phyloP scores from a whole-genome alignment of 1,140 invertebrate genomes.

The Drosophila willistoni region DNA sequence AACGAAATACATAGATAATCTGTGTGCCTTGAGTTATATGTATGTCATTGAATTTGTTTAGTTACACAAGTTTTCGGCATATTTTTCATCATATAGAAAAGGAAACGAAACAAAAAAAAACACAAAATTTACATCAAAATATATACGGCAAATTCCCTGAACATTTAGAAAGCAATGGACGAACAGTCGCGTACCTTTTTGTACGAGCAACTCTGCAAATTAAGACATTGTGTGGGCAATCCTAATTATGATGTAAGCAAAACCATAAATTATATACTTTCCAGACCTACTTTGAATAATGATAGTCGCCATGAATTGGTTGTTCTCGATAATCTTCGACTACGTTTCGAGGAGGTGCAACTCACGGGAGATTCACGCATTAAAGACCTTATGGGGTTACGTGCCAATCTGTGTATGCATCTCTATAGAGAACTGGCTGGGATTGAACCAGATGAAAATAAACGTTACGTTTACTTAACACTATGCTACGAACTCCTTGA shows the following conservation, averaged over 20 bases:
- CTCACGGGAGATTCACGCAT: neutral
- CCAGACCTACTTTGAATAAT: no score
- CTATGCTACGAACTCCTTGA: constrained; percentile 36
- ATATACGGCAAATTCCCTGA: neutral
- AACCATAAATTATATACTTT: neutral
- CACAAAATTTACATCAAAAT: neutral
- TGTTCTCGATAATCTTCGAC: constrained; percentile 23
- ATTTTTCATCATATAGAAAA: neutral
- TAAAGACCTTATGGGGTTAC: neutral
- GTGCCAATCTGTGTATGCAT: constrained; percentile 32
- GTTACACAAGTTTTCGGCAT: no score
- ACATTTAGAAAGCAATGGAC: neutral
- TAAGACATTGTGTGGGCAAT: constrained; percentile 27
- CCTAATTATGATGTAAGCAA: constrained; percentile 3
- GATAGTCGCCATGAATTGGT: neutral
- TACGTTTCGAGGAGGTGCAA: constrained; percentile 5
- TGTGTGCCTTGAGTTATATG: neutral
- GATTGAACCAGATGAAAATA: constrained; percentile 5
- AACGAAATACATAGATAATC: neutral
- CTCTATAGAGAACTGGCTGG: constrained; percentile 34
- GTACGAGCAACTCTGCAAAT: constrained; percentile 6
- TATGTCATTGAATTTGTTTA: neutral
- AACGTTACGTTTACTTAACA: constrained; percentile 2
- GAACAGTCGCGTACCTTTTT: neutral
- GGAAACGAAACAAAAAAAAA: neutral